Evolutionary conservation across 1,140 invertebrate genomes (phyloP).

Genomic region (Drosophila orosa): DNA sequence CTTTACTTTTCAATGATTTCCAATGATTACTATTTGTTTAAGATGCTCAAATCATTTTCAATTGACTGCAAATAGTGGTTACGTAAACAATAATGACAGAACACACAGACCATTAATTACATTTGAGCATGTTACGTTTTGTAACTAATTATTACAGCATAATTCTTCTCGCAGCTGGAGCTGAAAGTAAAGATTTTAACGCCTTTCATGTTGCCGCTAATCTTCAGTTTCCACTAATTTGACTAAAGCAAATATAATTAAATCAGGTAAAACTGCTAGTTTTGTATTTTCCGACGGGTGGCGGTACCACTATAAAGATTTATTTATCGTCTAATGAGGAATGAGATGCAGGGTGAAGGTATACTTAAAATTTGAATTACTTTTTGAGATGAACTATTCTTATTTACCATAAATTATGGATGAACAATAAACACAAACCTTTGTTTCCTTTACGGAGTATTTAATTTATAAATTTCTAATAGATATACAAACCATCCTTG

Average conservation of each 20-base stretch:
- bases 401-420: neutral
- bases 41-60: constrained; percentile 2
- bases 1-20: neutral
- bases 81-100: constrained; percentile 43
- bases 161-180: constrained; percentile 71
- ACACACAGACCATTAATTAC: constrained; percentile 27
- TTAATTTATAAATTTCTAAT: too few relatives aligned
- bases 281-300: constrained; percentile 39
- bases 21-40: constrained; percentile 2
- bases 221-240: constrained; percentile 70
- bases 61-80: constrained; percentile 22
- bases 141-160: constrained; percentile 73
- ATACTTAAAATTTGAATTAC: neutral
- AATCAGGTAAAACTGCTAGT: constrained; percentile 75
- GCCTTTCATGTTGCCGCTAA: constrained; percentile 72
- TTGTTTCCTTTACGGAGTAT: too few relatives aligned
- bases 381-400: neutral
- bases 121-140: constrained; percentile 32
- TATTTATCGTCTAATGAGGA: constrained; percentile 21
- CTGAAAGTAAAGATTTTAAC: constrained; percentile 42
- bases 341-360: constrained; percentile 13
- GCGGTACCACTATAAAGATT: constrained; percentile 33
- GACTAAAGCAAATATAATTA: constrained; percentile 78
- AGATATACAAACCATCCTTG: too few relatives aligned
- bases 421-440: too few relatives aligned